Conservation (phyloP, 2,113 vertebrate species). For the Hippolais icterina region DNA sequence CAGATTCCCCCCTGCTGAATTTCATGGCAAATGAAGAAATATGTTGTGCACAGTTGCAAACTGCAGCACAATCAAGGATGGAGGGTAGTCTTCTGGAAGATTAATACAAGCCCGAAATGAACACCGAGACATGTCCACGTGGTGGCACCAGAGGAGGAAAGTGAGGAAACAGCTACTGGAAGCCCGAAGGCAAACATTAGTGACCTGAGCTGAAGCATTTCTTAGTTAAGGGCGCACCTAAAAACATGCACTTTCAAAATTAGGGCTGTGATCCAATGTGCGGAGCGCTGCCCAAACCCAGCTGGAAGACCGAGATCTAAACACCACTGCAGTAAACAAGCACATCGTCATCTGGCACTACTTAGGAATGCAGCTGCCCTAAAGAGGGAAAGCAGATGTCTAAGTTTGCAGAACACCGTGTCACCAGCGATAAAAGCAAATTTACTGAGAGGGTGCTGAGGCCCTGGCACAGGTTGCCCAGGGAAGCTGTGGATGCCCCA, state of each 20-base stretch:
- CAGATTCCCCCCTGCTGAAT: not conserved
- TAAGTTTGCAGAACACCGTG: not conserved
- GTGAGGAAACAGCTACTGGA: not conserved
- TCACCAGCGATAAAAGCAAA: not conserved
- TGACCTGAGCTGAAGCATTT: not conserved
- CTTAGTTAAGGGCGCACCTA: not conserved
- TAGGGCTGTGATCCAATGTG: not conserved
- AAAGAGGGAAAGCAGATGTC: conserved; percentile 5
- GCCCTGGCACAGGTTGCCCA: not conserved
- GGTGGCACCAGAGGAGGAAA: conserved; percentile 79
- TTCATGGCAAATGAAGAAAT: not conserved
- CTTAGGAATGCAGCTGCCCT: conserved; percentile 33
- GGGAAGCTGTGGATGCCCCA: not conserved
- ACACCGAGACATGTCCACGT: not conserved
- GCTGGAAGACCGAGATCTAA: not conserved
- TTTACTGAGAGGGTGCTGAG: not conserved
- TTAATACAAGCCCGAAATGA: not conserved
- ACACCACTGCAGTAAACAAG: not conserved
- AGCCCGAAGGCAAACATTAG: rapidly evolving
- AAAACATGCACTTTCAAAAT: not conserved
- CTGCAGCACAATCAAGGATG: not conserved
- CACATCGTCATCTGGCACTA: not conserved
- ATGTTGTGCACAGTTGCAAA: not conserved
- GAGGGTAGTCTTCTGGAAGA: not conserved
- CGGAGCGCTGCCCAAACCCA: not conserved